Base-by-base conservation (phyloP, 2,888 invertebrate genomes). In the Epiperipatus broadwayi region DNA sequence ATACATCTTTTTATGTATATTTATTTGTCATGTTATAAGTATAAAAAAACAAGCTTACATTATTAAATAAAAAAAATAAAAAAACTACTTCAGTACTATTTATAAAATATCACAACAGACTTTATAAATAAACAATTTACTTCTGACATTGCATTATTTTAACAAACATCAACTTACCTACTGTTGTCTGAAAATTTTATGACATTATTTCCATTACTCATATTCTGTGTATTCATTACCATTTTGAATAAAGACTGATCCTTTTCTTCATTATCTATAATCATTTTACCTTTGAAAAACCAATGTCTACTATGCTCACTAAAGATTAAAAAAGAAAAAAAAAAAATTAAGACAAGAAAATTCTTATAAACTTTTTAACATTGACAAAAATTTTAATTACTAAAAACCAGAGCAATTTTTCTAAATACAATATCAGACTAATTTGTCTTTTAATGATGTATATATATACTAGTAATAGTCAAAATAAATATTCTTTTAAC, bases 101-200 rank as follows among this genome's bases (percentile, higher is more conserved):
- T 22, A 41, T n/a, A n/a, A n/a, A n/a, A n/a, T n/a, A n/a, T n/a
- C n/a, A n/a, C n/a, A n/a, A n/a, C n/a, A n/a, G n/a, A n/a, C n/a
- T n/a, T n/a, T n/a, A n/a, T n/a, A n/a, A n/a, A n/a, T n/a, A n/a
- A n/a, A n/a, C n/a, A 33, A 28, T 41, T 4, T 20, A 25, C 7
- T 10, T 10, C 12, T 40, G 8, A 35, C 10, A 5, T 19, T 5
- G 5, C 15, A n/a, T 18, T n/a, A 29, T 36, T 36, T 5, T 33
- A 22, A 14, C 15, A 14, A 10, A 33, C 5, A 33, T 12, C 10
- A 18, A 22, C 32, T 32, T 57, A 77, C 78, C 78, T 84, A 66
- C 91, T 93, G 55, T 97, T 97, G 57, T 95, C 95, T 51, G 77
- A 79, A 56, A 95, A 95, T 59, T 89, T 85, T 47, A 95, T 93